A percentile compares a stretch with the other conserved stretches of the same genome.
phyloP scores from a whole-genome alignment of 1,140 invertebrate species.

The Drosophila navojoa region DNA sequence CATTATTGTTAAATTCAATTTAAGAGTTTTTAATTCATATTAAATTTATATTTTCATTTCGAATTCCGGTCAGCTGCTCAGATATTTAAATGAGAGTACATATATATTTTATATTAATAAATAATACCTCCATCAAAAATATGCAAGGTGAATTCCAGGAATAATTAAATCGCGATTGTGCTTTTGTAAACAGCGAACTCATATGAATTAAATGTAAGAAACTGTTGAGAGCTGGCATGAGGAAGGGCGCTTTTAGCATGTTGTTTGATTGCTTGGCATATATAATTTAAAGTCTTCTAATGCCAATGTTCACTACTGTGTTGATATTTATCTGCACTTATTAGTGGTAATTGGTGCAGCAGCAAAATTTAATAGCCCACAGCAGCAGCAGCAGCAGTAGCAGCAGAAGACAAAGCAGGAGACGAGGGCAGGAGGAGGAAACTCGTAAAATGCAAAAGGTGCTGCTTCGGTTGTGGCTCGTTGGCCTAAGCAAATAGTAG shows the following conservation, averaged over 20 bases:
- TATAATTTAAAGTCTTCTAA: slow-evolving; percentile 11
- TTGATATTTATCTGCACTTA: slow-evolving; percentile 41
- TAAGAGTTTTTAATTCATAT: no score
- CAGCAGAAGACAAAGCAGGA: neutral
- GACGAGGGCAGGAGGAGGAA: slow-evolving; percentile 6
- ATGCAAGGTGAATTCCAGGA: no score
- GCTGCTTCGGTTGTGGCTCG: slow-evolving; percentile 60
- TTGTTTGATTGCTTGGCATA: neutral
- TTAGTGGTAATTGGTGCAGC: slow-evolving; percentile 43
- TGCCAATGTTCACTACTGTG: slow-evolving; percentile 17
- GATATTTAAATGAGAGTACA: no score
- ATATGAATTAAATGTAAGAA: neutral
- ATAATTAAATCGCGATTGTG: no score
- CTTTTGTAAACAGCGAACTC: neutral
- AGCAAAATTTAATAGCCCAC: slow-evolving; percentile 49
- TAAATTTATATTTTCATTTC: no score
- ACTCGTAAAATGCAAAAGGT: slow-evolving; percentile 43
- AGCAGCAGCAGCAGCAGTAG: slow-evolving; percentile 17
- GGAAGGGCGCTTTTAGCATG: neutral
- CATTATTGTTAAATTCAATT: no score
- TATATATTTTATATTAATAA: no score
- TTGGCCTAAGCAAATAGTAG: slow-evolving; percentile 63
- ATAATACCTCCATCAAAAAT: no score
- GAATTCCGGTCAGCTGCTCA: no score
- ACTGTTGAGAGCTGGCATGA: neutral